Evolutionary conservation across 2,888 invertebrate genomes (phyloP), one percentile per base, ranked within the genome.

Genomic region (Halocaridina rubra): DNA sequence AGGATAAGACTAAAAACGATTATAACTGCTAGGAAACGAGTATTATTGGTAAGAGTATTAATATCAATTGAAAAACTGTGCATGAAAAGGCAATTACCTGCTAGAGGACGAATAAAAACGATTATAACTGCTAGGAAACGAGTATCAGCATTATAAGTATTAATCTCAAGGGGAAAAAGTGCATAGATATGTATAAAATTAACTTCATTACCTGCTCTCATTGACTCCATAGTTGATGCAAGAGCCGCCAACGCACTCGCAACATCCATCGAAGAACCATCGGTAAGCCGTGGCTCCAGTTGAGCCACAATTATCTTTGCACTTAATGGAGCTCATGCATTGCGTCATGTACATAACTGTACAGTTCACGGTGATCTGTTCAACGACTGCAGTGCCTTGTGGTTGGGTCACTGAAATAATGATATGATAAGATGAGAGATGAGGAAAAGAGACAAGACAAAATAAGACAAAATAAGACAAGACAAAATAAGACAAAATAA

Each of bases 191-290:
- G n/a, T n/a, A n/a, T n/a, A n/a, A n/a, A n/a, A n/a, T n/a, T n/a
- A n/a, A n/a, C n/a, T n/a, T n/a, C n/a, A 89, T 86, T 89, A 95
- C 93, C 95, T 94, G 92, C 96, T 96, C 90, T 96, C 95, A 90
- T 96, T 95, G 86, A 96, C 95, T 0, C 97, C 98, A 91, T 96
- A 97, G 90, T 96, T 96, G 88, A 96, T 93, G 90, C 97, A 98
- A 71, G 94, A 95, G 88, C 94, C 94, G 0, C 97, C 97, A 75
- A 97, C 94, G 90, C 98, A 98, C 91, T 98, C 96, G 91, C 98
- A 98, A 90, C 98, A 98, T 0, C 97, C 97, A 64, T 88, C 84
- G 90, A 97, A 96, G 91, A 97, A 96, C 91, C 91, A 91, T 89
- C 97, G 94, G 92, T 93, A 97, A 90, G 94, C 95, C 75, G 94